phyloP scores from a whole-genome alignment of 2,797 vertebrate species.

The Cygnus olor region DNA sequence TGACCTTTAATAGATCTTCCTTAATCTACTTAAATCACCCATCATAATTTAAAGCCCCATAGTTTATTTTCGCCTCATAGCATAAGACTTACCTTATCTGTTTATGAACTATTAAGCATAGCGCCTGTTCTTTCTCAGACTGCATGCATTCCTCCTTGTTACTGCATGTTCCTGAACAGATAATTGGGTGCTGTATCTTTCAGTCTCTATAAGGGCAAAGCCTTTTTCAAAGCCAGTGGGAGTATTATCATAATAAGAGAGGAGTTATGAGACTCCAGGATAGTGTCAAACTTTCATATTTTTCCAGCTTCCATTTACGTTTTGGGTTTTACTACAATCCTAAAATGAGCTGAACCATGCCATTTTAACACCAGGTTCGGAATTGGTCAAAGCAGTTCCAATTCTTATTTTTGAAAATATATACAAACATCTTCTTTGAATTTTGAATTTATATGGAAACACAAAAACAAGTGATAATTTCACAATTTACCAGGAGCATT shows the following conservation, averaged over 20 bases:
- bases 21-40: not conserved
- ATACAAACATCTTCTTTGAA: not conserved
- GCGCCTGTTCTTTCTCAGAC: conserved; percentile 30
- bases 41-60: not conserved
- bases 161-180: not conserved
- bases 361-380: not conserved
- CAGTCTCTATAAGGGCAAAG: not conserved
- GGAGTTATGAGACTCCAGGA: not conserved
- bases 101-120: conserved; percentile 12
- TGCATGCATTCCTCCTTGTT: not conserved
- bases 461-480: not conserved
- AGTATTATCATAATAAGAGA: not conserved
- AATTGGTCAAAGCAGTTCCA: not conserved
- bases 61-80: conserved; percentile 22
- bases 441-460: not conserved
- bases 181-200: not conserved
- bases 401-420: not conserved
- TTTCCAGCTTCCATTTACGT: not conserved
- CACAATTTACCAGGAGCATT: not conserved
- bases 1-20: not conserved
- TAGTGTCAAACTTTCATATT: not conserved
- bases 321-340: not conserved
- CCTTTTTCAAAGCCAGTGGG: not conserved
- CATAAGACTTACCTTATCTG: conserved; percentile 22
- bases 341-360: not conserved